A percentile compares a stretch with the other conserved stretches of the same genome.
Conservation (phyloP, 53 echinoderm and acorn worm species). For the Zoroaster sp. region DNA sequence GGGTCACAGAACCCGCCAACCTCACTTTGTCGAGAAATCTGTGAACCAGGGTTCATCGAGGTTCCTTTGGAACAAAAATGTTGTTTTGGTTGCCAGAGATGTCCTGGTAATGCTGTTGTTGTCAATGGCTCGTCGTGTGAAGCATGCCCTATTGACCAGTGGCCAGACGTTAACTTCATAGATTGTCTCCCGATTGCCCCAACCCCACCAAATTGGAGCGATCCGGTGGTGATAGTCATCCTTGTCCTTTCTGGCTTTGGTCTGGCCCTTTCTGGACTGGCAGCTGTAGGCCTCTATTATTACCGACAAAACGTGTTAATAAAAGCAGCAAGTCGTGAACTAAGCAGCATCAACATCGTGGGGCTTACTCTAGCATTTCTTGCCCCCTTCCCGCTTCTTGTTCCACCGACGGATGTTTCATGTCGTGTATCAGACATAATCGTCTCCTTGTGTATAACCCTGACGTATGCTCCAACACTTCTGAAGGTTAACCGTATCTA, state of each 20-base stretch:
- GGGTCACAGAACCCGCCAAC: conserved; percentile 25
- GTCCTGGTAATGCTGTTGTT: conserved; percentile 60
- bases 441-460: conserved; percentile 40
- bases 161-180: conserved; percentile 65
- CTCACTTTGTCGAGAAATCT: conserved; percentile 77
- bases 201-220: conserved; percentile 58
- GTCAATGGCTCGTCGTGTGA: conserved; percentile 46
- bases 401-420: conserved; percentile 30
- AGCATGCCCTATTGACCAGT: conserved; percentile 57
- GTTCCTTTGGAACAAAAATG: conserved; percentile 67
- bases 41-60: conserved; percentile 41
- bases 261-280: conserved; percentile 35
- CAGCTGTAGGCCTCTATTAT: conserved; percentile 3
- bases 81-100: conserved; percentile 79
- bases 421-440: conserved; percentile 28
- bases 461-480: conserved; percentile 61
- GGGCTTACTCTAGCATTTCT: conserved; percentile 45
- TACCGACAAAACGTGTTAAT: conserved; percentile 51
- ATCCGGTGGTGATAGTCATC: conserved; percentile 48
- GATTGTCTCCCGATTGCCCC: conserved; percentile 56
- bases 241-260: conserved; percentile 36
- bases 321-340: conserved; percentile 54
- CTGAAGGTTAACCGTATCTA: conserved; percentile 59
- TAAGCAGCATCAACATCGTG: conserved; percentile 60
- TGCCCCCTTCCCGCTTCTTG: conserved; percentile 24